Percentiles rank a stretch among this genome's conserved stretches.
phyloP scores from a whole-genome alignment of 64 coral and sea anemone genomes.

The Anthopleura sola region DNA sequence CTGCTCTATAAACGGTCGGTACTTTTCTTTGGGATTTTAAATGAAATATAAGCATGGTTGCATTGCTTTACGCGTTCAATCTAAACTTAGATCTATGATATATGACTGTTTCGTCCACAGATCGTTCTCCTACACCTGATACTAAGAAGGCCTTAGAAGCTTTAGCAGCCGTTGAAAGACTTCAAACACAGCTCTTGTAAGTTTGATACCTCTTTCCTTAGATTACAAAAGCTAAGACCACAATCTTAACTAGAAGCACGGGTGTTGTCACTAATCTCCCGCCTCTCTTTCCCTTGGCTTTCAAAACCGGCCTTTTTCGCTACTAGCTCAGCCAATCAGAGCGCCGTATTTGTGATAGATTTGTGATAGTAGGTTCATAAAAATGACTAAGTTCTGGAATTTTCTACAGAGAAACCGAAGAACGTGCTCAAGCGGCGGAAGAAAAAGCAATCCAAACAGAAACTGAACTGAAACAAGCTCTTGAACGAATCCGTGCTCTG shows the following conservation, averaged over 20 bases:
- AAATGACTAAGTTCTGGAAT: neutral
- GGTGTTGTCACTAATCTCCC: too few relatives aligned
- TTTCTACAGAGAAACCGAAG: slow-evolving; percentile 83
- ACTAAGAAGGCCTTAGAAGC: slow-evolving; percentile 79
- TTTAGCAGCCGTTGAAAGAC: slow-evolving; percentile 79
- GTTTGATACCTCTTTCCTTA: slow-evolving; percentile 8
- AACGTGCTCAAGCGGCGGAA: slow-evolving; percentile 83
- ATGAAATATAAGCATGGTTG: neutral
- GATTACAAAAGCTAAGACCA: too few relatives aligned
- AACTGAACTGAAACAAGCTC: slow-evolving; percentile 90
- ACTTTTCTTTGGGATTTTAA: too few relatives aligned
- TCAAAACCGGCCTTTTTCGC: too few relatives aligned
- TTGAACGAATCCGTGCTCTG: slow-evolving; percentile 91
- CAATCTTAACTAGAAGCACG: too few relatives aligned
- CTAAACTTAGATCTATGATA: neutral
- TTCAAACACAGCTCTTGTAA: slow-evolving; percentile 88
- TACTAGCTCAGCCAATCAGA: too few relatives aligned
- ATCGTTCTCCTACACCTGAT: slow-evolving; percentile 57
- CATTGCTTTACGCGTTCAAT: neutral
- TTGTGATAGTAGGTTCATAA: too few relatives aligned
- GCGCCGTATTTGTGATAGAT: too few relatives aligned
- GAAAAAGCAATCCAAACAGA: slow-evolving; percentile 88
- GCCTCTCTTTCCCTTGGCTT: too few relatives aligned
- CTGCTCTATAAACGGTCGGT: too few relatives aligned
- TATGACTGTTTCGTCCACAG: slow-evolving; percentile 24